Evolutionary conservation across 2,888 invertebrate genomes (phyloP), one percentile per base, ranked within the genome.

Genomic region (Agrochola lychnidis): DNA sequence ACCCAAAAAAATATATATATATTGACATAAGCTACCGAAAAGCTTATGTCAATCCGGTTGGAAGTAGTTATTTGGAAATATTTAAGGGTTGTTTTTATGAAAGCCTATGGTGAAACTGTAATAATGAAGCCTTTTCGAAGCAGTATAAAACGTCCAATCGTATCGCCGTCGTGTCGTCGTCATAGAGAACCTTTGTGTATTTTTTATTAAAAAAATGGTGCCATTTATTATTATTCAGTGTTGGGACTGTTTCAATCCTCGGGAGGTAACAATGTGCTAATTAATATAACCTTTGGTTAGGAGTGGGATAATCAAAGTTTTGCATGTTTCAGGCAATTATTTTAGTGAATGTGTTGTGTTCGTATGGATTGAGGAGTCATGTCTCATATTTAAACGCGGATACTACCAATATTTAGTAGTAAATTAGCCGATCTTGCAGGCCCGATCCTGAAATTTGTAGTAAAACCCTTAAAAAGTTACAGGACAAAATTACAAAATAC

Each of bases 161-260:
- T 2, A 66, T 78, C 77, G 84, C 19, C 30, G 71, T 76, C 84
- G 84, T 73, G 6, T 78, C 75, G 81, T 67, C 45, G 9, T 25
- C 45, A 68, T 30, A 51, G 57, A 62, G 12, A 22, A 62, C 30
- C 36, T 73, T 69, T 72, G 62, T 84, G 70, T 78, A 61, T 79
- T 76, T 83, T 80, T 67, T 71, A 87, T 76, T 72, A 30, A 68
- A 85, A 83, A 82, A 79, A 70, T 79, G 81, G 62, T 56, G 48
- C 40, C 57, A 79, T 80, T 79, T 64, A 79, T 82, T 79, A 63
- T 84, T 79, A 76, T 69, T 48, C 63, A 76, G 62, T 78, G 70
- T 71, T 59, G 57, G 30, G 61, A 57, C 40, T 67, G 59, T 80
- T 76, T 76, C 66, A 70, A 74, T 80, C 63, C 84, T 67, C 84